Conservation (phyloP, 1,140 invertebrate genomes). For the Drosophila bocki region DNA sequence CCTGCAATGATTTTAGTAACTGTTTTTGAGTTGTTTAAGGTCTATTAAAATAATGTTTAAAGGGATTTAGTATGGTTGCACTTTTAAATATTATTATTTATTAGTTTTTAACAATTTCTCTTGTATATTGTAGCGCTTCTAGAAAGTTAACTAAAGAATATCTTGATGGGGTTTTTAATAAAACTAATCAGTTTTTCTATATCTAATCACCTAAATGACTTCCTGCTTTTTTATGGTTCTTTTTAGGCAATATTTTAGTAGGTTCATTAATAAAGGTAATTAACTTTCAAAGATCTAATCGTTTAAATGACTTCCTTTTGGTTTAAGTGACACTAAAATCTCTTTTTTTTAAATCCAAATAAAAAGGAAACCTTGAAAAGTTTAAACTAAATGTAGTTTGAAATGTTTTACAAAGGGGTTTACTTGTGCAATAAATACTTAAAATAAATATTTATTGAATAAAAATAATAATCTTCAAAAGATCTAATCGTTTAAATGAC, state of each 20-base stretch:
- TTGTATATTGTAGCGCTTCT: not conserved
- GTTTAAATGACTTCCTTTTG: not conserved
- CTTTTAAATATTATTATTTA: not conserved
- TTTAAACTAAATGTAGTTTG: no score
- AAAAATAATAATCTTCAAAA: no score
- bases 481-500: not conserved
- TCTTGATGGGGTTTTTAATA: not conserved
- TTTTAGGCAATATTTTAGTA: not conserved
- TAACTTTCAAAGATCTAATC: not conserved
- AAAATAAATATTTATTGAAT: no score
- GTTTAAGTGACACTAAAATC: no score
- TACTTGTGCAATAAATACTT: no score
- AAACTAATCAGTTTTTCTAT: not conserved
- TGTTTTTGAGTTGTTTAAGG: not conserved
- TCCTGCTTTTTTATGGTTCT: not conserved
- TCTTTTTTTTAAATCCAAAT: not conserved
- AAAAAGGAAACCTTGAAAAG: not conserved
- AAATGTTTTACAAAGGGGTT: no score
- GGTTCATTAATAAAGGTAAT: not conserved
- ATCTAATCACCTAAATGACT: not conserved
- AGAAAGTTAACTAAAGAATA: not conserved
- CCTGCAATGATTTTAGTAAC: slow-evolving; percentile 12
- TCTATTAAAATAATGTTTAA: not conserved
- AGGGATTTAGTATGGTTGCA: not conserved
- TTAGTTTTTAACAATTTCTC: not conserved